Conservation (phyloP, 1,140 invertebrate species). For the Drosophila biarmipes region DNA sequence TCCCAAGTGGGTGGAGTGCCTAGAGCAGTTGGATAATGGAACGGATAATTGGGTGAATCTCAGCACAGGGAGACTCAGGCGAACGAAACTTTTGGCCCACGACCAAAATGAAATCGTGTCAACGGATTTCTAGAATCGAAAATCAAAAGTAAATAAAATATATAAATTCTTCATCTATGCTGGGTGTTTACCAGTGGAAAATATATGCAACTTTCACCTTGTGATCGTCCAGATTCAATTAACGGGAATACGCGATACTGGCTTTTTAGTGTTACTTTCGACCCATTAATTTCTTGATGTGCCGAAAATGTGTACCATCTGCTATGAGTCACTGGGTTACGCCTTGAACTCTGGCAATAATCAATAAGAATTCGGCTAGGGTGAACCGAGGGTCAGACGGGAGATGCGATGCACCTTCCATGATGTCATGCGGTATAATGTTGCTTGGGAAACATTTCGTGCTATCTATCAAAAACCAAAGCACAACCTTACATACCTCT, state of each 20-base stretch:
- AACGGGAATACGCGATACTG: constrained; percentile 8
- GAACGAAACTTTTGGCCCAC: constrained; percentile 20
- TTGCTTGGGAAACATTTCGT: constrained; percentile 27
- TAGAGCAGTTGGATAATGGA: constrained; percentile 41
- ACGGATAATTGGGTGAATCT: constrained; percentile 31
- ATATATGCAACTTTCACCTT: constrained; percentile 31
- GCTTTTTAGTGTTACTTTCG: constrained; percentile 24
- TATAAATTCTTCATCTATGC: constrained; percentile 9
- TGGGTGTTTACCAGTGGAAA: neutral
- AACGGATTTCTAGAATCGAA: constrained; percentile 30
- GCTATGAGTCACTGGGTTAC: constrained; percentile 45
- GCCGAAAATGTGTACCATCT: constrained; percentile 33
- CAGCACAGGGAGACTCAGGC: neutral
- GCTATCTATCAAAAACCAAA: constrained; percentile 6
- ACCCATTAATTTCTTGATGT: constrained; percentile 35
- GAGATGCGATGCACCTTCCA: constrained; percentile 52
- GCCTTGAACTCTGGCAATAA: constrained; percentile 67
- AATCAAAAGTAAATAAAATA: constrained; percentile 28
- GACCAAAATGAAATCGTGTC: constrained; percentile 40
- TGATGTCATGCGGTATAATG: constrained; percentile 61
- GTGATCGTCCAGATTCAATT: constrained; percentile 43
- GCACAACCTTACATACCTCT: neutral
- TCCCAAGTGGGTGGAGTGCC: constrained; percentile 33
- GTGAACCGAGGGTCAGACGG: constrained; percentile 38
- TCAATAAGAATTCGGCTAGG: constrained; percentile 52